Evolutionary conservation across 2,888 invertebrate genomes (phyloP).

Genomic region (Lasioglossum zephyrum): DNA sequence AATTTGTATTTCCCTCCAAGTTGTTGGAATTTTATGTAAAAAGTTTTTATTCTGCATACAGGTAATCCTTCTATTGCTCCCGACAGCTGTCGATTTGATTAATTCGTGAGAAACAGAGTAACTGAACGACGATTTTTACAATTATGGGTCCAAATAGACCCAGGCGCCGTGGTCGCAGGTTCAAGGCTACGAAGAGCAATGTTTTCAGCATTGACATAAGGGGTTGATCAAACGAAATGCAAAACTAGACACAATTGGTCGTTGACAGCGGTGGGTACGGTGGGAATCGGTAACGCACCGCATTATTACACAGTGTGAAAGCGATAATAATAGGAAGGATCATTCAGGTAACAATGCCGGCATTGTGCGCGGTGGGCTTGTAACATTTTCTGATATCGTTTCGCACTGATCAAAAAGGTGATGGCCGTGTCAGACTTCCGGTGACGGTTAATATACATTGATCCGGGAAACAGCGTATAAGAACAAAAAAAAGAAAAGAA

Average conservation of each 20-base stretch:
- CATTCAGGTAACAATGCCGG: slow-evolving; percentile 33
- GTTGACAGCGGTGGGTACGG: background rate
- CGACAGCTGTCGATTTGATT: no score
- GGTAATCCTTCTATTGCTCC: no score
- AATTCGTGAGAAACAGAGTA: background rate
- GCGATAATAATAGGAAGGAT: slow-evolving; percentile 36
- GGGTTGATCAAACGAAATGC: background rate
- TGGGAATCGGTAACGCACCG: background rate
- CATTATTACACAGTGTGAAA: slow-evolving; percentile 4
- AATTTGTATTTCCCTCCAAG: no score
- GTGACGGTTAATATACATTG: slow-evolving; percentile 61
- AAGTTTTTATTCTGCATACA: no score
- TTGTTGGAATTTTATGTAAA: no score
- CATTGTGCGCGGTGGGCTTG: slow-evolving; percentile 14
- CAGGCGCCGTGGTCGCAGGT: background rate
- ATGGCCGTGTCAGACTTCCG: slow-evolving; percentile 59
- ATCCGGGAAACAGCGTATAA: slow-evolving; percentile 24
- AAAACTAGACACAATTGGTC: background rate
- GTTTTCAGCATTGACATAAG: background rate
- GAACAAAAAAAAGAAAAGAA: slow-evolving; percentile 35
- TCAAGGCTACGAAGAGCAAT: background rate
- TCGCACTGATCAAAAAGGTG: slow-evolving; percentile 66
- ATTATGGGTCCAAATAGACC: background rate
- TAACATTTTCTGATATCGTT: slow-evolving; percentile 66
- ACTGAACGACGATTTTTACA: no score